Percentiles rank a stretch among this genome's conserved stretches.
phyloP scores from a whole-genome alignment of 2,888 invertebrate species.

The Dastarcus helophoroides region DNA sequence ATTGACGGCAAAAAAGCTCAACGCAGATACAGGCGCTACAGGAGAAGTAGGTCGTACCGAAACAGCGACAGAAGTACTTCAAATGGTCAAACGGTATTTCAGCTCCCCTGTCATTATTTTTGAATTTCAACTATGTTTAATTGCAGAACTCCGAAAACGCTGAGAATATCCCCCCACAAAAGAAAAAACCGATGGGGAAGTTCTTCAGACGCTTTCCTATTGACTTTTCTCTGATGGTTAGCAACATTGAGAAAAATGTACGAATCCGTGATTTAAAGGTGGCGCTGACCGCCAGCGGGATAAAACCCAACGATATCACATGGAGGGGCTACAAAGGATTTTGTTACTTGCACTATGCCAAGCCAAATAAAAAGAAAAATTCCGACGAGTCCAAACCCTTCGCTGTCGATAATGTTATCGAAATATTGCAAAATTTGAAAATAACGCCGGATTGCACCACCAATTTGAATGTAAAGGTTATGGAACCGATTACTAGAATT shows the following conservation, averaged over 20 bases:
- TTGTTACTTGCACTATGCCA: conserved; percentile 60
- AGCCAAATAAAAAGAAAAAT: conserved; percentile 36
- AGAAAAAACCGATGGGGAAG: conserved; percentile 11
- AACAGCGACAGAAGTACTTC: conserved; percentile 24
- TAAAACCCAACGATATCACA: conserved; percentile 63
- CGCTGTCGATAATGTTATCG: conserved; percentile 40
- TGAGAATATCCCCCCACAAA: conserved; percentile 6
- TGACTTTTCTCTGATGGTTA: conserved; percentile 51
- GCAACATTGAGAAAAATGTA: conserved; percentile 59
- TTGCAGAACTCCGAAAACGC: conserved; percentile 5
- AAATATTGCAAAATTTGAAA: conserved; percentile 38
- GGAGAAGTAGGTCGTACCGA: conserved; percentile 26
- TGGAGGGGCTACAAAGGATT: conserved; percentile 43
- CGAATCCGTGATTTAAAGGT: conserved; percentile 65
- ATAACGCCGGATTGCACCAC: conserved; percentile 31
- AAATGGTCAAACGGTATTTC: conserved; percentile 21
- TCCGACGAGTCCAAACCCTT: conserved; percentile 23
- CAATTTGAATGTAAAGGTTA: conserved; percentile 36
- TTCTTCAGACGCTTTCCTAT: conserved; percentile 23
- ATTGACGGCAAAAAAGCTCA: conserved; percentile 17
- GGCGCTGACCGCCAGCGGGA: conserved; percentile 59
- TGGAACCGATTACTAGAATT: conserved; percentile 41
- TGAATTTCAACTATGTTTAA: too few species aligned
- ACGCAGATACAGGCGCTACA: conserved; percentile 13
- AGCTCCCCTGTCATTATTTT: too few species aligned